Conservation (phyloP, 1,140 invertebrate species). For the Drosophila kepulauana region DNA sequence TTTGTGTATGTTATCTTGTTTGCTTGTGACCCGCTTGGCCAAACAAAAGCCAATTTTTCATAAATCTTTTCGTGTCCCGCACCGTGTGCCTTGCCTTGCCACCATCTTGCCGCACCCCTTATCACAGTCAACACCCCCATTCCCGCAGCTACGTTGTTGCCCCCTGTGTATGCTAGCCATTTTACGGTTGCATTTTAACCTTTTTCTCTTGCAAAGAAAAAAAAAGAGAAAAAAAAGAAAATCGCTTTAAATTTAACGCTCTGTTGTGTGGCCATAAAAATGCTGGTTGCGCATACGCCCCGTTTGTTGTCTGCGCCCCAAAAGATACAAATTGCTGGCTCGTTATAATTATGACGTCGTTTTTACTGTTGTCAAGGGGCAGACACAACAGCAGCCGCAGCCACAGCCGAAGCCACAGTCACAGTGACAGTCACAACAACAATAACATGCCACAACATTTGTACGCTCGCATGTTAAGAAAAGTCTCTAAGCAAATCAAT, state of each 20-base stretch:
- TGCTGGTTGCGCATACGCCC: constrained; percentile 68
- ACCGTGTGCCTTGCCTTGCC: not conserved
- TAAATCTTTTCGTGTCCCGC: constrained; percentile 63
- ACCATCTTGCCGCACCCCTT: constrained; percentile 16
- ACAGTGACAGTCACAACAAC: not conserved
- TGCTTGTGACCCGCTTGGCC: constrained; percentile 66
- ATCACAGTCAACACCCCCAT: constrained; percentile 13
- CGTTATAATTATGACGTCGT: constrained; percentile 82
- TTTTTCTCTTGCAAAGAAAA: constrained; percentile 57
- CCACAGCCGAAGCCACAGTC: not conserved
- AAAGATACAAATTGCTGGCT: constrained; percentile 69
- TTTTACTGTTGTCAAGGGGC: constrained; percentile 59
- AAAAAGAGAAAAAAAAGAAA: constrained; percentile 7
- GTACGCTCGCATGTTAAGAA: constrained; percentile 1
- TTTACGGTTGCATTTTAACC: constrained; percentile 79
- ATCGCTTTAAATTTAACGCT: constrained; percentile 73
- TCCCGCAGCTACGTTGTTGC: not conserved
- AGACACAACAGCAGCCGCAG: not conserved
- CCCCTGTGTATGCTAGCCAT: constrained; percentile 30
- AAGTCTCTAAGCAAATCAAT: constrained; percentile 71
- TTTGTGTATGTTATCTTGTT: constrained; percentile 70
- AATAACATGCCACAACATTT: constrained; percentile 16
- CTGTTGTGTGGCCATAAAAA: constrained; percentile 70
- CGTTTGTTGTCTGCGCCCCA: constrained; percentile 55
- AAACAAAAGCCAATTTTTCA: constrained; percentile 81